Evolutionary conservation across 2,888 invertebrate species (phyloP).

Genomic region (Rhorus exstirpatorius): DNA sequence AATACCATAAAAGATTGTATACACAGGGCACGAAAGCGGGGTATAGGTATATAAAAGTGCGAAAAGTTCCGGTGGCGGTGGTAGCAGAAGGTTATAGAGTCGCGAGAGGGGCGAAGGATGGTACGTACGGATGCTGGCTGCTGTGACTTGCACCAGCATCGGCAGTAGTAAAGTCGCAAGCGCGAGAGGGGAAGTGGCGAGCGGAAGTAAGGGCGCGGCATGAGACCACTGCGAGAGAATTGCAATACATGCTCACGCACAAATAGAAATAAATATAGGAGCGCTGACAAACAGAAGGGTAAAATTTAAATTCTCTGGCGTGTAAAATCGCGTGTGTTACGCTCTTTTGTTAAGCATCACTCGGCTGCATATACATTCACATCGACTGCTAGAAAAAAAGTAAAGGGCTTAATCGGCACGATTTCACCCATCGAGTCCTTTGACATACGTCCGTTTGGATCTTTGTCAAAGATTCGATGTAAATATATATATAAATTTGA

Average conservation of each 20-base stretch:
- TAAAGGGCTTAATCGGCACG: neutral
- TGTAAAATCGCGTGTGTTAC: constrained; percentile 72
- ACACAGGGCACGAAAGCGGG: constrained; percentile 4
- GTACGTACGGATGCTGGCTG: constrained; percentile 44
- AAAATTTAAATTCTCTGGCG: neutral
- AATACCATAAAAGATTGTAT: neutral
- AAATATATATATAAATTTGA: neutral
- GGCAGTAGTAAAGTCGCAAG: constrained; percentile 53
- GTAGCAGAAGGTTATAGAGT: constrained; percentile 69
- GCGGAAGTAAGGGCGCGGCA: constrained; percentile 73
- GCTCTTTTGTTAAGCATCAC: constrained; percentile 9
- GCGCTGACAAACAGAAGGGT: neutral
- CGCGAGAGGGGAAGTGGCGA: constrained; percentile 75
- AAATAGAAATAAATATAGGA: constrained; percentile 27
- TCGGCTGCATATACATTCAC: neutral
- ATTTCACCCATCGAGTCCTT: neutral
- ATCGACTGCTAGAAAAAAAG: neutral
- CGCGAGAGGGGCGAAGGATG: constrained; percentile 50
- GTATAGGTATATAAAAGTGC: constrained; percentile 24
- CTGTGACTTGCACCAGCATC: constrained; percentile 40
- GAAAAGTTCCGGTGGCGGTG: constrained; percentile 43
- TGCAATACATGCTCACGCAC: constrained; percentile 82
- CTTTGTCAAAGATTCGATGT: neutral
- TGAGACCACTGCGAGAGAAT: constrained; percentile 63
- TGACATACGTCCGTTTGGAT: neutral